A percentile compares a stretch with the other conserved stretches of the same genome.
Conservation (phyloP, 2,888 invertebrate genomes). For the Osmoderma eremita region DNA sequence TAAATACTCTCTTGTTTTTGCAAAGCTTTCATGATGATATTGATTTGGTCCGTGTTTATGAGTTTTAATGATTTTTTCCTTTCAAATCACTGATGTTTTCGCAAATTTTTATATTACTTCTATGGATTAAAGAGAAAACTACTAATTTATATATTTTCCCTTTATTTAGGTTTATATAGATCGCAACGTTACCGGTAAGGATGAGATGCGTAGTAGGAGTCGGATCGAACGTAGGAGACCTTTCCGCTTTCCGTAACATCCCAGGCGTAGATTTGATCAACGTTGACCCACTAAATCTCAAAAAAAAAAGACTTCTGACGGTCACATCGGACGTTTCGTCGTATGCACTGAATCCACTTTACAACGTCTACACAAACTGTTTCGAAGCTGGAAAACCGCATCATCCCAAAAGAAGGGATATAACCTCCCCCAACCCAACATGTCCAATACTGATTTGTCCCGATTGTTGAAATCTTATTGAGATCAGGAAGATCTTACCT, state of each 20-base stretch:
- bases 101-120: too few species aligned
- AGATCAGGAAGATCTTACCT: conserved; percentile 92
- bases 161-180: conserved; percentile 90
- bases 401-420: conserved; percentile 86
- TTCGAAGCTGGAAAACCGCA: conserved; percentile 84
- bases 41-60: conserved; percentile 61
- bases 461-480: conserved; percentile 94
- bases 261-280: conserved; percentile 94
- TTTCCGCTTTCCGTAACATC: conserved; percentile 96
- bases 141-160: too few species aligned
- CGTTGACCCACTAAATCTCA: conserved; percentile 85
- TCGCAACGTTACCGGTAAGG: conserved; percentile 96
- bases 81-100: conserved; percentile 39
- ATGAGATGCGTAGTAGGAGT: conserved; percentile 98
- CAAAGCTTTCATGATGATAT: conserved; percentile 48
- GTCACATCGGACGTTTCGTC: conserved; percentile 97
- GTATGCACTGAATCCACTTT: conserved; percentile 99
- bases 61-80: conserved; percentile 46
- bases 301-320: conserved; percentile 97
- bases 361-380: conserved; percentile 88
- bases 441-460: conserved; percentile 96
- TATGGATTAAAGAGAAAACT: too few species aligned
- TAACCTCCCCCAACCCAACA: conserved; percentile 96
- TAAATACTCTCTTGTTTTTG: too few species aligned
- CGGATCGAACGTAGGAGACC: conserved; percentile 97